These are phyloP conservation scores for Dicycla oo DNA, from an alignment of 2,888 invertebrate species.

Conservation along the genomic window DNA sequence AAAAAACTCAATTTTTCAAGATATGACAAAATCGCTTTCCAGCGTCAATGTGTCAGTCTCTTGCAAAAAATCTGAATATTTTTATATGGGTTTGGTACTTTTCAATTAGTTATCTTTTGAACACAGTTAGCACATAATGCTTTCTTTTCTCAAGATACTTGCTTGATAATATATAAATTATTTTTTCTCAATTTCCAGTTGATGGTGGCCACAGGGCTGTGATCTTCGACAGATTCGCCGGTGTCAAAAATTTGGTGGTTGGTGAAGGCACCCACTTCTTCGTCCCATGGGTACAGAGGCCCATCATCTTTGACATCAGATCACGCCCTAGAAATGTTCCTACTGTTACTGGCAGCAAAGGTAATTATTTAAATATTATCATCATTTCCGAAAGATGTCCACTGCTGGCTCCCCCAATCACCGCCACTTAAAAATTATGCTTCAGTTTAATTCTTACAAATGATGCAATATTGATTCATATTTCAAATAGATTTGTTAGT, in stretches of 20 bases:
- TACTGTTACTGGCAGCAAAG: slow-evolving; percentile 99
- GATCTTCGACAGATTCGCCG: slow-evolving; percentile 99
- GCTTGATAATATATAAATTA: no score
- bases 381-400: no score
- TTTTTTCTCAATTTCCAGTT: slow-evolving; percentile 91
- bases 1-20: no score
- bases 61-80: no score
- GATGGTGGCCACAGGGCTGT: slow-evolving; percentile 99
- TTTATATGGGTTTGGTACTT: not conserved
- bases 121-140: not conserved
- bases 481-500: not conserved
- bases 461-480: not conserved
- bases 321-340: slow-evolving; percentile 99
- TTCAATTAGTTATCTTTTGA: not conserved
- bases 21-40: no score
- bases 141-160: not conserved
- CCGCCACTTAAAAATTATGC: not conserved
- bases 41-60: no score
- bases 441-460: not conserved
- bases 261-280: slow-evolving; percentile 99
- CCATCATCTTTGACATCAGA: slow-evolving; percentile 99
- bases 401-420: no score
- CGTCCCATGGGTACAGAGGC: slow-evolving; percentile 99
- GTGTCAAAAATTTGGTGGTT: slow-evolving; percentile 97
- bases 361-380: no score